Evolutionary conservation across 2,113 vertebrate genomes (phyloP).

Genomic region (Mus musculus): DNA sequence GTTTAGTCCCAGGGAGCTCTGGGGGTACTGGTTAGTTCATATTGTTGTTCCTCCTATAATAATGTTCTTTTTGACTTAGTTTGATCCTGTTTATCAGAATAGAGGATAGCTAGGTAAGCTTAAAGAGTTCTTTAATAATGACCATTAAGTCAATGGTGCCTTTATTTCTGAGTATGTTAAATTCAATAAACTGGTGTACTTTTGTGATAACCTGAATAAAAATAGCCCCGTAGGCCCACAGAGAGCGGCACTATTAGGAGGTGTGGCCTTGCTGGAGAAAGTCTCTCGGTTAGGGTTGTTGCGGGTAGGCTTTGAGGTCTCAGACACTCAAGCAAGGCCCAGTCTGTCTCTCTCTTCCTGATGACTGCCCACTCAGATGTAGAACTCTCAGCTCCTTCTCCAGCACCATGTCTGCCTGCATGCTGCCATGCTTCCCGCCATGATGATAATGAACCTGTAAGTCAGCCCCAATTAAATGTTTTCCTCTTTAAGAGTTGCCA

Average conservation of each 20-base stretch:
- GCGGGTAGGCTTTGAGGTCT: background rate
- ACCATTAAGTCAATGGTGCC: background rate
- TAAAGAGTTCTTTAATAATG: background rate
- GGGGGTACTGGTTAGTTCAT: no score
- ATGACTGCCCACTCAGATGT: background rate
- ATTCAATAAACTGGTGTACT: background rate
- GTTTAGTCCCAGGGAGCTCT: no score
- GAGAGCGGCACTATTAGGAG: background rate
- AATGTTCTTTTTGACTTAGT: background rate
- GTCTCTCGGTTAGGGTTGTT: no score
- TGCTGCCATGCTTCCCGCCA: background rate
- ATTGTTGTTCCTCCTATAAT: background rate
- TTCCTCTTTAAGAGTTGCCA: background rate
- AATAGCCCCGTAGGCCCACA: background rate
- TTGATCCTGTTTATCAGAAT: slow-evolving; percentile 38
- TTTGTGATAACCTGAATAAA: background rate
- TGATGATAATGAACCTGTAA: background rate
- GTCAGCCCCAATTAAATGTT: background rate
- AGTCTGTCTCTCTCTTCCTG: background rate
- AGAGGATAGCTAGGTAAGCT: background rate
- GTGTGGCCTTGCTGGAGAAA: background rate
- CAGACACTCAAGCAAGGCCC: background rate
- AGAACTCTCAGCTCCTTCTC: background rate
- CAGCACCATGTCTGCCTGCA: background rate
- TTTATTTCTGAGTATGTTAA: slow-evolving; percentile 27